Conservation (phyloP, 2,113 vertebrate genomes). For the Saimiri boliviensis region DNA sequence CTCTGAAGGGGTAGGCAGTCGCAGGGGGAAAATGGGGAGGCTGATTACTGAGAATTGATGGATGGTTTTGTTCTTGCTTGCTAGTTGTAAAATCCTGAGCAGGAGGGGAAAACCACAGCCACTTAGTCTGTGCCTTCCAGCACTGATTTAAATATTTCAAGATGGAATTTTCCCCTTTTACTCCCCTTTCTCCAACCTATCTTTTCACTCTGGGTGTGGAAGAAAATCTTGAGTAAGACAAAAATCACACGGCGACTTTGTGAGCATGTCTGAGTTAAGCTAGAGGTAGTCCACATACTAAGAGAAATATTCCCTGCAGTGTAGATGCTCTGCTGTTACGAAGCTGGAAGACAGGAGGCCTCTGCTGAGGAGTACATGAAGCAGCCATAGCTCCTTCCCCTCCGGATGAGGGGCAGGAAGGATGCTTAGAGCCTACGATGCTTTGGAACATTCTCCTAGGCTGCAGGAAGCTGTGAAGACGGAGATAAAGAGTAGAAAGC, state of each 20-base stretch:
- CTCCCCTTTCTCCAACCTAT: not conserved
- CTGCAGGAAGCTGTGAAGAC: not conserved
- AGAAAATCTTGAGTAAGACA: not conserved
- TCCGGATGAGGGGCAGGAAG: not conserved
- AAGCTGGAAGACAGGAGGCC: not conserved
- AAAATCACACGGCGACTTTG: not conserved
- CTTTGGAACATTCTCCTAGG: not conserved
- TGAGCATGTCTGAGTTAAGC: not conserved
- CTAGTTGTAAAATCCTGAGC: not conserved
- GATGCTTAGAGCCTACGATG: not conserved
- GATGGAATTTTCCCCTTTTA: not conserved
- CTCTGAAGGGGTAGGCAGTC: not conserved
- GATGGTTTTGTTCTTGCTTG: not conserved
- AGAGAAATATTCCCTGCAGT: not conserved
- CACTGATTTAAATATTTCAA: not conserved
- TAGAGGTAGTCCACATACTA: not conserved
- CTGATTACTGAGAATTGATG: not conserved
- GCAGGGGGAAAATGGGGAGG: not conserved
- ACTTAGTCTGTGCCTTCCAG: not conserved
- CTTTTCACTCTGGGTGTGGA: not conserved
- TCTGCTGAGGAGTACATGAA: not conserved
- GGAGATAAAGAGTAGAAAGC: not conserved
- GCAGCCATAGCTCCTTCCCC: not conserved
- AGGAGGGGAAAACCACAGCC: not conserved
- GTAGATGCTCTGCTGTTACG: not conserved